A percentile compares a stretch with the other conserved stretches of the same genome.
phyloP scores from a whole-genome alignment of 2,113 vertebrate genomes.

The Puffinus mauretanicus region DNA sequence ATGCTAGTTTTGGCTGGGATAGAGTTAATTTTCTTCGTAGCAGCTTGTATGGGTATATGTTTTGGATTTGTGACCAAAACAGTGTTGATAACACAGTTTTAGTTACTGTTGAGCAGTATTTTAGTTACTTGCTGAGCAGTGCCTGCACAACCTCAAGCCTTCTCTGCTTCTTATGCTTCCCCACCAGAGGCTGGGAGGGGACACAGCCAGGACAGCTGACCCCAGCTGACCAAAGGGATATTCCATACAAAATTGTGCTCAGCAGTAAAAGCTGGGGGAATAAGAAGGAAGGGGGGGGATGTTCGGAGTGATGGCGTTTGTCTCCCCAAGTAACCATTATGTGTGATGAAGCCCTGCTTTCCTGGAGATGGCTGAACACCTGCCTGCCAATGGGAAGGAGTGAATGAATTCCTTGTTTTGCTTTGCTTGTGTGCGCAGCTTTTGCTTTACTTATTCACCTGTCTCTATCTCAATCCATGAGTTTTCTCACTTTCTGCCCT shows the following conservation, averaged over 20 bases:
- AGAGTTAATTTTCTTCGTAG: not conserved
- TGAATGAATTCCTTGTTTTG: not conserved
- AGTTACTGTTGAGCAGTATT: not conserved
- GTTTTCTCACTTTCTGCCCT: not conserved
- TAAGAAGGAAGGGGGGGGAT: not conserved
- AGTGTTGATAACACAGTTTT: not conserved
- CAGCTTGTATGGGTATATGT: not conserved
- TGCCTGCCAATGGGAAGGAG: not conserved
- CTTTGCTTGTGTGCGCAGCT: not conserved
- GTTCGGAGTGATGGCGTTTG: fast-evolving
- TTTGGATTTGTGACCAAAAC: not conserved
- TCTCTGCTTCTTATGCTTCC: not conserved
- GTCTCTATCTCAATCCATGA: not conserved
- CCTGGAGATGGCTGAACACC: not conserved
- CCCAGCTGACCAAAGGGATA: not conserved
- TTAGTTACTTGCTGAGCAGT: not conserved
- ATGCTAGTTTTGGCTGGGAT: not conserved
- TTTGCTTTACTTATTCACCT: not conserved
- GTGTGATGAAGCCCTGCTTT: not conserved
- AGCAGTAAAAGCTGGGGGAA: not conserved
- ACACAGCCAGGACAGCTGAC: not conserved
- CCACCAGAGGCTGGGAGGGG: not conserved
- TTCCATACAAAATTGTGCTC: not conserved
- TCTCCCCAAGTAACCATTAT: not conserved
- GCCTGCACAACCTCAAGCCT: not conserved